A percentile compares a stretch with the other conserved stretches of the same genome.
Conservation (phyloP, 1,140 invertebrate species). For the Amyelois transitella region DNA sequence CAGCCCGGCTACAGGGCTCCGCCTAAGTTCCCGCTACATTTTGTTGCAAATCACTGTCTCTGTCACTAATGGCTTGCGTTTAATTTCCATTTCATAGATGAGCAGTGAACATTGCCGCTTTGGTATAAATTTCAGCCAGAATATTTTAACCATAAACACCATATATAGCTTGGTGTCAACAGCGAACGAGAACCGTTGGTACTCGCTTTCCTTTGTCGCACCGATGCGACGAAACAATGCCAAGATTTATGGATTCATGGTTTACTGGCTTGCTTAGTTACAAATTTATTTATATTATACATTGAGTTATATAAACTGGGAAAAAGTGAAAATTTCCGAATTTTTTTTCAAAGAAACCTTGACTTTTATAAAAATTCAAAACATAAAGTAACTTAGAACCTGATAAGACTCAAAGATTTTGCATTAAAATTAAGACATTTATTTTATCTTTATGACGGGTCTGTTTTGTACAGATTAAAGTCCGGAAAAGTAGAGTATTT, state of each 20-base stretch:
- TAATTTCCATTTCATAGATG: constrained; percentile 9
- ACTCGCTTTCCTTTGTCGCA: constrained; percentile 20
- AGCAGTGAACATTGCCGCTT: neutral
- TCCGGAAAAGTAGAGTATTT: constrained; percentile 24
- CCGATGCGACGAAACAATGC: constrained; percentile 30
- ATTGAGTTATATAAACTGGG: neutral
- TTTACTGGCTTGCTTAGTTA: constrained; percentile 14
- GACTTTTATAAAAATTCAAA: neutral
- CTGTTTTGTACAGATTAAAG: constrained; percentile 15
- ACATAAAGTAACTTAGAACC: neutral
- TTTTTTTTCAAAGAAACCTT: neutral
- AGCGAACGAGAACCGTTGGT: constrained; percentile 2
- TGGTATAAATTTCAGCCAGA: neutral
- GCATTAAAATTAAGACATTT: constrained; percentile 3
- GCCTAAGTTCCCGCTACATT: neutral
- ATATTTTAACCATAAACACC: neutral
- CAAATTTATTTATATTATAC: neutral
- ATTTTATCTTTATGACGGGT: constrained; percentile 17
- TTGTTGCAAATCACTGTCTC: constrained; percentile 19
- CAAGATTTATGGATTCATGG: constrained; percentile 30
- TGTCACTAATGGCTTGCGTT: constrained; percentile 15
- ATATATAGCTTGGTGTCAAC: neutral
- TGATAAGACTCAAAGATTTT: constrained; percentile 12
- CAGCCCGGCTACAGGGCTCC: constrained; percentile 6
- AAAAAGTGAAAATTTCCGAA: constrained; percentile 4